Evolutionary conservation across 2,797 vertebrate species (phyloP), one percentile per base, ranked within the genome.

Genomic region (Rhynchonycteris naso): DNA sequence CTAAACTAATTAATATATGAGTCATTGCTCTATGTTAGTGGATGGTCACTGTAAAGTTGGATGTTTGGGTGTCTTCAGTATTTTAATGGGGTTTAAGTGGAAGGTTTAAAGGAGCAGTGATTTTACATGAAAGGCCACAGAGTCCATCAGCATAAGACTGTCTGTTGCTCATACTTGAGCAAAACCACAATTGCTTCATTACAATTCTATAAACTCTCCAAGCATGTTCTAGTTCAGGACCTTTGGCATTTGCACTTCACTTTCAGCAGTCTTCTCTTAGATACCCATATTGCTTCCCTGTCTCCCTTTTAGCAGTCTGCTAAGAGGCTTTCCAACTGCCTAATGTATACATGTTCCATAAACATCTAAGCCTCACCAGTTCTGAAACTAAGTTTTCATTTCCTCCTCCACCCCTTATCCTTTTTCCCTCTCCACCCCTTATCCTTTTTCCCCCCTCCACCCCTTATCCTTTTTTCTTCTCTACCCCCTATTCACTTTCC

Each of bases 181-280:
- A 91, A 72, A 95, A 93, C 58, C 72, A 54, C 66, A 91, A 47
- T 33, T 88, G 28, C 38, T 93, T 28, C n/a, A 47, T 65, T 90
- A 81, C 52, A 24, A 24, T 85, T 96, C 43, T 75, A 11, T 93
- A 43, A 88, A 82, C 6, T 83, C n/a, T 54, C 28, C 14, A 92
- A 83, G 58, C n/a, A 50, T 86, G 80, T 80, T 10, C 58, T 95
- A 50, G 59, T 85, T 87, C 35, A 58, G 52, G 69, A 75, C 63
- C 71, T 94, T 97, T 96, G 86, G 26, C 74, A 91, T 88, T 95
- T 94, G 66, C 19, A 71, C 22, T 78, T 92, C 22, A 33, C 43
- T 92, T 33, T 56, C 30, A 52, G 28, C 50, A 52, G 74, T 92
- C 26, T 76, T 66, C 50, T 81, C 47, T 92, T 86, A 74, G 59